Conservation (phyloP, 1,140 invertebrate genomes). For the Harpegnathos saltator region DNA sequence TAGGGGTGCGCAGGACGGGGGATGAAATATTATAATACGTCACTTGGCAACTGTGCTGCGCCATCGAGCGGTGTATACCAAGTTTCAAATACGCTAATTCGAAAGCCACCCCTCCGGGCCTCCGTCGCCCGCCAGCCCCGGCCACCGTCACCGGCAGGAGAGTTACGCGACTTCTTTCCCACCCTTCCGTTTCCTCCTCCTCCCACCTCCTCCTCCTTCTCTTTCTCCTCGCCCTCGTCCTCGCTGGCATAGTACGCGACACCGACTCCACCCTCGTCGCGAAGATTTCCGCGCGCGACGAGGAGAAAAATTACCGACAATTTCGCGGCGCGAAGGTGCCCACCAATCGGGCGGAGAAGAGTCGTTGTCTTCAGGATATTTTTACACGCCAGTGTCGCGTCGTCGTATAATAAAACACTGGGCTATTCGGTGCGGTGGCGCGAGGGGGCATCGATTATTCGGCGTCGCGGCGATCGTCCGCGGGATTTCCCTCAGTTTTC, state of each 20-base stretch:
- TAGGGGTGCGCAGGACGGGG: conserved; percentile 66
- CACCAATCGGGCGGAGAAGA: neutral
- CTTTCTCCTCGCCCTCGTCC: neutral
- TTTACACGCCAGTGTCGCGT: conserved; percentile 28
- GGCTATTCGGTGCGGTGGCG: neutral
- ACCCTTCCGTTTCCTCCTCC: neutral
- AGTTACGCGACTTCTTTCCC: conserved; percentile 67
- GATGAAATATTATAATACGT: conserved; percentile 86
- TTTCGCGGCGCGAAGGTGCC: conserved; percentile 28
- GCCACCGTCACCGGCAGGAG: conserved; percentile 61
- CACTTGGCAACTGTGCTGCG: conserved; percentile 84
- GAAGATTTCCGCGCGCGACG: conserved; percentile 45
- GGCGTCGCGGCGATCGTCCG: neutral
- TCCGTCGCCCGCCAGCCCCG: conserved; percentile 55
- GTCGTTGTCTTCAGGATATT: conserved; percentile 13
- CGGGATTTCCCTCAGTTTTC: neutral
- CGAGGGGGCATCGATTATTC: conserved; percentile 14
- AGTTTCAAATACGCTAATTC: conserved; percentile 80
- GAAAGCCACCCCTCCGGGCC: conserved; percentile 70
- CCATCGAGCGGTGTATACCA: conserved; percentile 83
- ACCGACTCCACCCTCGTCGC: conserved; percentile 20
- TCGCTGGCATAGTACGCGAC: conserved; percentile 9
- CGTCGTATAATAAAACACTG: conserved; percentile 10
- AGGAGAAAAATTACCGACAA: conserved; percentile 55
- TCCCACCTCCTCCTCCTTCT: neutral